Percentiles rank a stretch among this genome's conserved stretches.
These are phyloP conservation scores for Sprattus sprattus DNA, from an alignment of 2,113 vertebrate genomes.

Conservation along the genomic window DNA sequence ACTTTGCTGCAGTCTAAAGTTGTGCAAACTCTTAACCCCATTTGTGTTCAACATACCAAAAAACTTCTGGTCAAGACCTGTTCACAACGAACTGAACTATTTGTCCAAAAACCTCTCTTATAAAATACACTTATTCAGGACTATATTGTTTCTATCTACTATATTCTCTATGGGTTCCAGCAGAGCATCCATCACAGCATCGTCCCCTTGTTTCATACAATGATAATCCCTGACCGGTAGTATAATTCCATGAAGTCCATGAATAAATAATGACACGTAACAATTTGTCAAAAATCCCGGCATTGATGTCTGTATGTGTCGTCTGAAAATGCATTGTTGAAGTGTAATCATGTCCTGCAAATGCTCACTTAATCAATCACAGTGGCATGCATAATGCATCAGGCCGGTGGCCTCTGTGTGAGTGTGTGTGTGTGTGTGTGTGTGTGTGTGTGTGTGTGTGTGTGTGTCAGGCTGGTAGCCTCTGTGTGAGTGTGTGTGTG, in stretches of 20 bases:
- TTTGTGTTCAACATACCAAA: no score
- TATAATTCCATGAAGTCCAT: no score
- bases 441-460: background rate
- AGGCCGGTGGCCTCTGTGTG: background rate
- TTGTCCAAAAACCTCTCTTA: no score
- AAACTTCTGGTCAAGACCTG: no score
- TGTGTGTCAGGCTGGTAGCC: background rate
- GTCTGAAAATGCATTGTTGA: background rate
- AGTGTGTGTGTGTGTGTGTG: background rate
- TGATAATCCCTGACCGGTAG: background rate
- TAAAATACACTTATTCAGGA: no score
- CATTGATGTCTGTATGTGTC: background rate
- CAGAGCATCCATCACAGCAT: no score
- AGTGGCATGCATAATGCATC: background rate
- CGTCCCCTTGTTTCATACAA: conserved; percentile 25
- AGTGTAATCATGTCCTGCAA: background rate
- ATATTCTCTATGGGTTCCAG: no score
- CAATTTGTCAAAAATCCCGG: background rate
- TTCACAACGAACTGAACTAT: no score
- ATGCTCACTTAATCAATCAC: conserved; percentile 7
- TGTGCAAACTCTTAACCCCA: no score
- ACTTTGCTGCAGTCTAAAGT: no score
- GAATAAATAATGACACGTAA: background rate
- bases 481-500: no score
- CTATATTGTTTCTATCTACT: no score